Evolutionary conservation across 2,888 invertebrate genomes (phyloP), one percentile per base, ranked within the genome.

Genomic region (Eupithecia exiguata): DNA sequence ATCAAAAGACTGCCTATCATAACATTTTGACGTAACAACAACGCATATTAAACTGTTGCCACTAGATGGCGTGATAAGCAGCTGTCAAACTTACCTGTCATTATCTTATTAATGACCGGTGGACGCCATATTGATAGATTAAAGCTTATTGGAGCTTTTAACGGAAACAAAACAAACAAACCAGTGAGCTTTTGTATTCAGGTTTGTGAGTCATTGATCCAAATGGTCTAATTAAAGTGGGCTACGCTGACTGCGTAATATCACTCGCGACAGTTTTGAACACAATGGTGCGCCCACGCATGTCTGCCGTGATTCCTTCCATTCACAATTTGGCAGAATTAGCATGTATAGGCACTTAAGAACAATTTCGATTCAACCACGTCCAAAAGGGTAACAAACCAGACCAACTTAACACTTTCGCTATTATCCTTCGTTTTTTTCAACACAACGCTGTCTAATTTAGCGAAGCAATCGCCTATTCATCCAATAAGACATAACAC

Each of bases 21-120:
- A 92, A 91, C 88, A 88, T 93, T 93, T 92, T 93, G 94, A 94
- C 93, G 88, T 90, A 70, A 86, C 89, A 91, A 89, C 88, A 91
- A 90, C 92, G 89, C 88, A 91, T 92, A 92, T 92, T 91, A 91
- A 91, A 91, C 91, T 89, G 91, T 90, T 91, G 83, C 88, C 91
- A 88, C 89, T 92, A 93, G 93, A 93, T 94, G 91, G 91, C 92
- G 92, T 90, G 94, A 94, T 94, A 94, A 91, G 86, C 84, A 85
- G 86, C 93, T 91, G 93, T 93, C 94, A 92, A 91, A 91, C 90
- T 88, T 83, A 87, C 86, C 92, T 94, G 94, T 94, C 94, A 92
- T 91, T 93, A 91, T 83, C 87, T 89, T 93, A 93, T 92, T 93
- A 93, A 94, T 93, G 90, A 86, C 89, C 81, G 79, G 81, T 80